phyloP scores from a whole-genome alignment of 2,797 vertebrate species.

The Sebastes oblongus region DNA sequence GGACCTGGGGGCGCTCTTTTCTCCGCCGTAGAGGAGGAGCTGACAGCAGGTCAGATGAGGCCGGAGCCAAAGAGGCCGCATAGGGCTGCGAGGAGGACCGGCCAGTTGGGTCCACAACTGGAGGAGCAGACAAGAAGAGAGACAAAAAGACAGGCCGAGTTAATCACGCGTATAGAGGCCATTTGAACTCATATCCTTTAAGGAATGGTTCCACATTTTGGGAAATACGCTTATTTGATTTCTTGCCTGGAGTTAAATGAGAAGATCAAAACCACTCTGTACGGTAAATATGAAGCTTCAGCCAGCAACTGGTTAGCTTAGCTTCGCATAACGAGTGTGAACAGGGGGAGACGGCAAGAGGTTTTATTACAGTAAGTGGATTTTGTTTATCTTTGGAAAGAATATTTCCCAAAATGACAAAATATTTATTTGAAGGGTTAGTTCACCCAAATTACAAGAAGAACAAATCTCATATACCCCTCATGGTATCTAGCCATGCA shows the following conservation, averaged over 20 bases:
- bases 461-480: neutral
- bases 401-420: slow-evolving; percentile 16
- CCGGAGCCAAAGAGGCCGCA: slow-evolving; percentile 23
- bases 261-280: neutral
- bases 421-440: neutral
- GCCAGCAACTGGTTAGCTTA: neutral
- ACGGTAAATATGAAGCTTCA: neutral
- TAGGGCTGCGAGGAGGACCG: slow-evolving; percentile 66
- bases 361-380: neutral
- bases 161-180: slow-evolving; percentile 16
- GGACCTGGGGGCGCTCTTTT: slow-evolving; percentile 89
- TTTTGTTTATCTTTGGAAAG: neutral
- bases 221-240: neutral
- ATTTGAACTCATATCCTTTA: neutral
- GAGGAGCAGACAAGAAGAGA: slow-evolving; percentile 30
- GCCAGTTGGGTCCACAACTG: slow-evolving; percentile 82
- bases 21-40: slow-evolving; percentile 84
- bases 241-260: neutral
- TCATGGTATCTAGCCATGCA: neutral
- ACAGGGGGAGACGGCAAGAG: neutral
- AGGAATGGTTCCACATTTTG: neutral
- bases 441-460: neutral
- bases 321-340: neutral
- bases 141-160: neutral
- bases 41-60: slow-evolving; percentile 36